These are phyloP conservation scores for Manis pentadactyla DNA, from an alignment of 2,797 vertebrate species.

Conservation along the genomic window DNA sequence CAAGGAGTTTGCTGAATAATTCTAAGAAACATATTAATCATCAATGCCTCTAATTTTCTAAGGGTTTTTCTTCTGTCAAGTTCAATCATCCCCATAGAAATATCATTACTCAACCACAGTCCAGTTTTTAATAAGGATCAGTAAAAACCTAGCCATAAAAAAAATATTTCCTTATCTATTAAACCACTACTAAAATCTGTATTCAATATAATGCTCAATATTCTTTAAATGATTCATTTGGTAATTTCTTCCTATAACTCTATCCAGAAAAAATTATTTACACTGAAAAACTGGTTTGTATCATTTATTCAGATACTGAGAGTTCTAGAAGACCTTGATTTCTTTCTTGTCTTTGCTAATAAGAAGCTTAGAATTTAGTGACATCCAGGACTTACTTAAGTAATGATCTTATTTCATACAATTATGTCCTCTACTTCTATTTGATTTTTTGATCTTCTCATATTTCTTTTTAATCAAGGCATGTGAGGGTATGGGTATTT, in stretches of 20 bases:
- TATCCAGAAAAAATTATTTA: not conserved
- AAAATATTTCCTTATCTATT: not conserved
- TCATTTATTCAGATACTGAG: not conserved
- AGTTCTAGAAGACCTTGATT: not conserved
- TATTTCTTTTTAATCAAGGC: not conserved
- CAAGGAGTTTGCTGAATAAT: not conserved
- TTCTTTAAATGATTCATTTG: not conserved
- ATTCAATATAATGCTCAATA: not conserved
- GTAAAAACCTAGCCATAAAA: slow-evolving; percentile 15
- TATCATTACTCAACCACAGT: not conserved
- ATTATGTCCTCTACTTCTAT: not conserved
- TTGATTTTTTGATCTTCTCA: not conserved
- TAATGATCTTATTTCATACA: not conserved
- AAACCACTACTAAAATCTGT: slow-evolving; percentile 7
- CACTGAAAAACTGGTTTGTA: not conserved
- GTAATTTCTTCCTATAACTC: not conserved
- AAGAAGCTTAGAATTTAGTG: not conserved
- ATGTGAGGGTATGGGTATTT: not conserved
- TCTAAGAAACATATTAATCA: not conserved
- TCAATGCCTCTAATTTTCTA: not conserved
- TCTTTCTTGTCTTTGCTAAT: not conserved
- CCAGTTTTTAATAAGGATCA: slow-evolving; percentile 37
- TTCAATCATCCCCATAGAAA: not conserved
- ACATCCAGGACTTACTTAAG: not conserved
- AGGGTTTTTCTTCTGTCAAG: not conserved